Percentiles rank a stretch among this genome's conserved stretches.
These are phyloP conservation scores for Shinisaurus crocodilurus DNA, from an alignment of 2,113 vertebrate genomes.

Conservation along the genomic window DNA sequence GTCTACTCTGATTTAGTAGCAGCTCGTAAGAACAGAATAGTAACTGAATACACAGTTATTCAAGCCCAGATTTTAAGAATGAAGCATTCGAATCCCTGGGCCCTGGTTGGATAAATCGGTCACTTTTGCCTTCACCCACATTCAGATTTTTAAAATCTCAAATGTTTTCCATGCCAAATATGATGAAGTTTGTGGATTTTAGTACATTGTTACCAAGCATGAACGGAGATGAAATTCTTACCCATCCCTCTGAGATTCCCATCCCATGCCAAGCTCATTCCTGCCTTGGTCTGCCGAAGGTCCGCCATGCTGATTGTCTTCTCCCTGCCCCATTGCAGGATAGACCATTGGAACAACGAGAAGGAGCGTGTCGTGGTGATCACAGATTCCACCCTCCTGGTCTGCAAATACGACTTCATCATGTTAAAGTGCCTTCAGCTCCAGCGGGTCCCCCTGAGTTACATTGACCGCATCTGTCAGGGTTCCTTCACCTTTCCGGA, in stretches of 20 bases:
- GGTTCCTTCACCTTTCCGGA: conserved; percentile 81
- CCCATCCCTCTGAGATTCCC: not conserved
- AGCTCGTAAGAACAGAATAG: too few species aligned
- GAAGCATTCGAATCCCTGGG: too few species aligned
- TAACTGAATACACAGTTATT: too few species aligned
- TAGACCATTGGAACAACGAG: conserved; percentile 90
- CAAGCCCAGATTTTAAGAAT: too few species aligned
- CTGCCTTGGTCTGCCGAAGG: rapidly evolving
- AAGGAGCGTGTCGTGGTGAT: conserved; percentile 81
- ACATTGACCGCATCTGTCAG: conserved; percentile 73
- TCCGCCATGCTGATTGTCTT: not conserved
- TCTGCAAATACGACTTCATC: conserved; percentile 87
- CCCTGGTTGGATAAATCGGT: too few species aligned
- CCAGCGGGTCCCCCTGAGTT: conserved; percentile 75
- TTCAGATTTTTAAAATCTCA: too few species aligned
- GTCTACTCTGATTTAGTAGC: too few species aligned
- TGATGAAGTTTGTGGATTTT: too few species aligned
- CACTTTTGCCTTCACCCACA: too few species aligned
- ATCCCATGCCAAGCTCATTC: not conserved
- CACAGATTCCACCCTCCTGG: conserved; percentile 76
- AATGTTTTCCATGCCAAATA: too few species aligned
- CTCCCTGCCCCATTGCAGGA: conserved; percentile 61
- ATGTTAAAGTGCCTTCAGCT: conserved; percentile 81
- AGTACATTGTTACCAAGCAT: not conserved
- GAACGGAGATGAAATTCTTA: not conserved